These are phyloP conservation scores for Anoplophora glabripennis DNA, from an alignment of 1,140 invertebrate species.

Conservation along the genomic window DNA sequence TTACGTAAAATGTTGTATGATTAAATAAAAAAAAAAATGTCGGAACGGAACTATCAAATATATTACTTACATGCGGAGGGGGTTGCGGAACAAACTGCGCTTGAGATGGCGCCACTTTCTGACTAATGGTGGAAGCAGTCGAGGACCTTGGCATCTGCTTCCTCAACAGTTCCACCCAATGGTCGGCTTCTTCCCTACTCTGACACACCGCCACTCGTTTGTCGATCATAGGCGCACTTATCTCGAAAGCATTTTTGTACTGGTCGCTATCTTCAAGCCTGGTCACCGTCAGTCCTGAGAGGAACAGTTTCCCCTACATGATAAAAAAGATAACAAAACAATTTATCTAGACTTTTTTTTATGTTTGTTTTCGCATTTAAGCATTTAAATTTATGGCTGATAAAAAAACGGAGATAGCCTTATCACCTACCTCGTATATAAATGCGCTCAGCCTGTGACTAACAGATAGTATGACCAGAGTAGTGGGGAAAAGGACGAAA, in stretches of 20 bases:
- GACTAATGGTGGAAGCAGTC: constrained; percentile 44
- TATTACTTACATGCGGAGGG: constrained; percentile 56
- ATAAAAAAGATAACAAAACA: neutral
- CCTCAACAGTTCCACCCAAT: constrained; percentile 81
- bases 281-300: constrained; percentile 78
- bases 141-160: constrained; percentile 51
- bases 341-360: neutral
- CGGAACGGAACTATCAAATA: no score
- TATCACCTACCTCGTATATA: constrained; percentile 79
- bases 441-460: constrained; percentile 91
- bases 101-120: constrained; percentile 46
- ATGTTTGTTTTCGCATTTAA: no score
- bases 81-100: constrained; percentile 51
- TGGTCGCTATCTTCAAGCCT: constrained; percentile 76
- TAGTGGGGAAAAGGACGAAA: constrained; percentile 86
- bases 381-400: no score
- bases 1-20: no score
- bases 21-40: no score
- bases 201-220: constrained; percentile 83
- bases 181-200: constrained; percentile 76
- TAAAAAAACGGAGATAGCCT: neutral
- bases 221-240: constrained; percentile 88
- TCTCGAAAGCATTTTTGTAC: constrained; percentile 88
- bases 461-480: constrained; percentile 85
- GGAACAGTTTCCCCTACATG: constrained; percentile 80